Evolutionary conservation across 2,797 vertebrate species (phyloP), one percentile per base, ranked within the genome.

Genomic region (Pantherophis vulpinus): DNA sequence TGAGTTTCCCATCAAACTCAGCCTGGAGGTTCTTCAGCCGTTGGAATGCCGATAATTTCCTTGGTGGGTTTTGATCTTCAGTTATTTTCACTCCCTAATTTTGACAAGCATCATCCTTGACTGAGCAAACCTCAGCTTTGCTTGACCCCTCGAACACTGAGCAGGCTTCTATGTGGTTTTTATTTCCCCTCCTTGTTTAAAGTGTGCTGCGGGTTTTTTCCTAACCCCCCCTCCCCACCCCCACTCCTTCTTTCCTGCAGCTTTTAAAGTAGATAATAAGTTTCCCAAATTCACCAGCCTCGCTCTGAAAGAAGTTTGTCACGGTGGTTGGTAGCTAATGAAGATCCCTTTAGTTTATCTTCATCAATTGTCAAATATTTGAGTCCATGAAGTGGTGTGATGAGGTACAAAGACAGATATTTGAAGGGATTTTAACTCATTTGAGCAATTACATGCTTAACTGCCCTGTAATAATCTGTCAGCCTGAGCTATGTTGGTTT

Each of bases 381-480:
- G 98, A 99, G 98, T 98, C 98, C 98, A 98, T 99, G 98, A 99
- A 99, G 99, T 99, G 98, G 98, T 99, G 98, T 99, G 99, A 99
- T 99, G 99, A 99, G 98, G 98, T 99, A 99, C 98, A 98, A 98
- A 99, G 99, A 99, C 98, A 99, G 99, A 99, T 99, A 99, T 99
- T 99, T 99, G 98, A 99, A 99, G 98, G 98, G 99, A 99, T 99
- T 99, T 99, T 99, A 99, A 99, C 99, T 99, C 99, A 99, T 99
- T 99, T 99, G 99, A 99, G 99, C 99, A 99, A 99, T 99, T 99
- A 99, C 99, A 99, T 99, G 99, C 99, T 99, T 99, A 99, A 99
- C 99, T 99, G 99, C 98, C 98, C 98, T 98, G 98, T 98, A 98
- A 99, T 99, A 99, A 99, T 99, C 99, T 99, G 98, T 98, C 98